Base-by-base conservation (phyloP, 2,797 vertebrate genomes). In the Peromyscus nudipes region DNA sequence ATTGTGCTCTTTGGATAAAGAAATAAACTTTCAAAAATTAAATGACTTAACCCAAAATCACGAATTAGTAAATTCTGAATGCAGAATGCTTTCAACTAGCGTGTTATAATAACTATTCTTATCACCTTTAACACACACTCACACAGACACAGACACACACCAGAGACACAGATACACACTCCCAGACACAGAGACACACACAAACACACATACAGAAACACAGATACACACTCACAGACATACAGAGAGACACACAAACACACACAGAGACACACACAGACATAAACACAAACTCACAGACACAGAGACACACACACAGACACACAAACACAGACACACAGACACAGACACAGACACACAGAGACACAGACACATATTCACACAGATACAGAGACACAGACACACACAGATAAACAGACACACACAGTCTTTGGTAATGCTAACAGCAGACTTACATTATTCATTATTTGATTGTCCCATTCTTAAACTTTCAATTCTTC, bases 401-500 rank as follows among this genome's bases (percentile, higher is more conserved):
- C 52, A 52, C 2, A 55, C 55, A 55, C 55, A 55, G 16, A 55
- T 2, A 55, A 4, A 55, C 55, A 55, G 14, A 55, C 60, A 57
- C 11, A 64, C 67, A 71, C 4, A 71, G 27, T 84, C 19, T 89
- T 84, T n/a, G 31, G 81, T 21, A 40, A 77, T 82, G 77, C 16
- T 52, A 75, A 76, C 14, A 95, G 37, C 27, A 52, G 46, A 65
- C 37, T 65, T 95, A 7, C 88, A 40, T 71, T 49, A 16, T 89
- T 87, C 85, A 46, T 75, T 95, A 76, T 73, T 34, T 67, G 31
- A 76, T 65, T 40, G 23, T 12, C n/a, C 6, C 27, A 83, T 91
- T 92, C 40, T 49, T 73, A 75, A 92, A 23, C 57, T 93, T 71
- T 94, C 71, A 71, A 64, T 84, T 92, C 21, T 84, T 46, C 52